Conservation (phyloP, 2,888 invertebrate genomes). For the Tachina lurida region DNA sequence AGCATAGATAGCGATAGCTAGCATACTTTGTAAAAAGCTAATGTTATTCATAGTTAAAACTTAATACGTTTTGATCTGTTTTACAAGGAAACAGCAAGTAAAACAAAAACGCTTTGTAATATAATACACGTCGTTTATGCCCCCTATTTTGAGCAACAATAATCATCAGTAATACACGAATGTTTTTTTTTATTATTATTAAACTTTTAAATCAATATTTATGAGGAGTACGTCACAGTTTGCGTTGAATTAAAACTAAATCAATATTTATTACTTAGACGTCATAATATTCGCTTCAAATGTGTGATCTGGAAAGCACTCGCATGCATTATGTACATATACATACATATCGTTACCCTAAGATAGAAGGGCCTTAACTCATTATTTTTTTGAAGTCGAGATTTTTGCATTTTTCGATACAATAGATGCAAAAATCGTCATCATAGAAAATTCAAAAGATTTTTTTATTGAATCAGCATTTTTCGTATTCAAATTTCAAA, state of each 20-base stretch:
- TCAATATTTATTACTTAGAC: constrained; percentile 26
- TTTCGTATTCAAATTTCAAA: no score
- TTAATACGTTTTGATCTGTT: no score
- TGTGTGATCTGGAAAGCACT: not conserved
- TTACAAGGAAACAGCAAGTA: no score
- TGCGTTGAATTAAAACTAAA: not conserved
- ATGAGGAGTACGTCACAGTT: not conserved
- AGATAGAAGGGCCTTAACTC: no score
- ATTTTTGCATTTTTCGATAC: not conserved
- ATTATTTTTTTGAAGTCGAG: not conserved
- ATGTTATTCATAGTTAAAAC: no score
- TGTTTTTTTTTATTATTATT: constrained; percentile 1
- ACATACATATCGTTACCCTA: no score
- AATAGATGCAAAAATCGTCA: no score
- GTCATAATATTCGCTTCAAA: not conserved
- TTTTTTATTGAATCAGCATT: no score
- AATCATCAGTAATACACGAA: constrained; percentile 29
- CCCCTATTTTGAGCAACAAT: constrained; percentile 13
- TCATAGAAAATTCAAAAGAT: no score
- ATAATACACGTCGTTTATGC: constrained; percentile 14
- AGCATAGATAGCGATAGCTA: no score
- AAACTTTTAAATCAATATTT: not conserved
- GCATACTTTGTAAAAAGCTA: not conserved
- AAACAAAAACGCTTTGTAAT: not conserved
- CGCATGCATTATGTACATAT: not conserved